Evolutionary conservation across 2,113 vertebrate genomes (phyloP).

Genomic region (Nanorana parkeri): DNA sequence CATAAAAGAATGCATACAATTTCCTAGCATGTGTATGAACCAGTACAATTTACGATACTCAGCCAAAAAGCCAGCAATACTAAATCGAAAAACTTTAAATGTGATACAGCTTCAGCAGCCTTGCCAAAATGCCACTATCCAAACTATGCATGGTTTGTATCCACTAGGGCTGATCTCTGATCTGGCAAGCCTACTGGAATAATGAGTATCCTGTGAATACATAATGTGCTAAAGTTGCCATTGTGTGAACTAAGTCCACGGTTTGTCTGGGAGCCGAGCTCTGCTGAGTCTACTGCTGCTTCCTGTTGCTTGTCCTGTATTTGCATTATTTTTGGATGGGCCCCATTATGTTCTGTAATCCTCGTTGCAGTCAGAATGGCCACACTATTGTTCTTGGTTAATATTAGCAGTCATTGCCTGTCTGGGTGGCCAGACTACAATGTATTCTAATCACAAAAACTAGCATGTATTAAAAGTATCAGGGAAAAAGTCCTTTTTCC

Average conservation of each 20-base stretch:
- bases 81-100: background rate
- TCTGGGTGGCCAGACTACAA: constrained; percentile 81
- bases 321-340: constrained; percentile 89
- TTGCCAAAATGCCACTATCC: constrained; percentile 69
- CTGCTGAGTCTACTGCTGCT: constrained; percentile 91
- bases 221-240: constrained; percentile 78
- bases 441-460: constrained; percentile 65
- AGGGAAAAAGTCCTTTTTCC: background rate
- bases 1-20: no score
- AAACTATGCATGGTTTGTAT: constrained; percentile 65
- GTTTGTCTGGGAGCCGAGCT: constrained; percentile 79
- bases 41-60: background rate
- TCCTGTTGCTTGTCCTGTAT: constrained; percentile 89
- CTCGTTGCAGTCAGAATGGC: constrained; percentile 86
- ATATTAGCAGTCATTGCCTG: constrained; percentile 79
- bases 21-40: no score
- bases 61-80: background rate
- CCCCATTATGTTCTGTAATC: constrained; percentile 94
- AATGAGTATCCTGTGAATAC: constrained; percentile 74
- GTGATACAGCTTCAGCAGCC: constrained; percentile 53
- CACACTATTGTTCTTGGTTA: constrained; percentile 86
- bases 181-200: constrained; percentile 69
- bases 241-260: constrained; percentile 75
- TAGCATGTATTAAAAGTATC: constrained; percentile 64
- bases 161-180: constrained; percentile 66